Conservation (phyloP, 37 sponge, comb jelly and placozoan genomes). For the Spongilla lacustris region DNA sequence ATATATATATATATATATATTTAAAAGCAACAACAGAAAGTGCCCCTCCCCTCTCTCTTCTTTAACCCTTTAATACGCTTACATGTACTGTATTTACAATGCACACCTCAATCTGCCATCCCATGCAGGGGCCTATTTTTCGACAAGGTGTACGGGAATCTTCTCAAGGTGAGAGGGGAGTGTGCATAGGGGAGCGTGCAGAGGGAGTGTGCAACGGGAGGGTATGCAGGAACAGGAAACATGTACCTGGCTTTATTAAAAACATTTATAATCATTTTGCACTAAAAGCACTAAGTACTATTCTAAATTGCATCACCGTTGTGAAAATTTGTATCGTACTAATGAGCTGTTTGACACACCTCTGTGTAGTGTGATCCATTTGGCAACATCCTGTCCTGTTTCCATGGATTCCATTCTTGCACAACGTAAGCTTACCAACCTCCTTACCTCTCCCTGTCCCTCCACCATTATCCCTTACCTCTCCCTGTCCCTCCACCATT, state of each 20-base stretch:
- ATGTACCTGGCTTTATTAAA: too few species aligned
- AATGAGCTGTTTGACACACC: not conserved
- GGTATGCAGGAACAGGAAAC: too few species aligned
- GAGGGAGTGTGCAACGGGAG: too few species aligned
- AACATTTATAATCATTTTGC: too few species aligned
- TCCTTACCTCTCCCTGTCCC: not conserved
- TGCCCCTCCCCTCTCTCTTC: not conserved
- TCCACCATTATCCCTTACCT: not conserved
- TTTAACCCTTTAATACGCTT: not conserved
- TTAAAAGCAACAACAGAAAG: not conserved
- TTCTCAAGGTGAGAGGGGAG: constrained; percentile 68
- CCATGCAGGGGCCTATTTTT: constrained; percentile 81
- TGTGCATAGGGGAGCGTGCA: too few species aligned
- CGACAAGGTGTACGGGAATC: constrained; percentile 85
- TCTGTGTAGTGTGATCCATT: constrained; percentile 70
- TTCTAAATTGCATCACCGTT: too few species aligned
- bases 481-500: not conserved
- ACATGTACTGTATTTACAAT: too few species aligned
- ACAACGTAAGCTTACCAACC: constrained; percentile 45
- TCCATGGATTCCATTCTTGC: constrained; percentile 70
- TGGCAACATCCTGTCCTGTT: constrained; percentile 72
- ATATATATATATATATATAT: not conserved
- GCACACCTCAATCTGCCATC: too few species aligned
- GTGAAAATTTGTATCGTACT: too few species aligned
- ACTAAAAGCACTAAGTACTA: too few species aligned